Evolutionary conservation across 2,888 invertebrate genomes (phyloP).

Genomic region (Orchesella flavescens): DNA sequence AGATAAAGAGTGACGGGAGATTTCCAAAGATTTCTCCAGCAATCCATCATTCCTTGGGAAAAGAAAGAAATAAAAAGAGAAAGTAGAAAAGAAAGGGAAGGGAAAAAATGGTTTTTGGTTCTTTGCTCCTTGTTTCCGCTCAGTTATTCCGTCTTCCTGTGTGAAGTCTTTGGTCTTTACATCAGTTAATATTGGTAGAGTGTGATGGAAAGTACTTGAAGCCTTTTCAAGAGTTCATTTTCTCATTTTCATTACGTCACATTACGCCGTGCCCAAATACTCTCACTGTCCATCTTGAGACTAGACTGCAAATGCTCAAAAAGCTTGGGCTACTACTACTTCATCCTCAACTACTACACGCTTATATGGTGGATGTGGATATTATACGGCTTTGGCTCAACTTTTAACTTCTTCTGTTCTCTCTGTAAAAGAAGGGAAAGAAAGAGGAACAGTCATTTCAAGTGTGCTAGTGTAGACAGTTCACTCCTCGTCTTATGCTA

Average conservation of each 20-base stretch:
- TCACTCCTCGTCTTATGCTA: neutral
- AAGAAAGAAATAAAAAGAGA: constrained; percentile 36
- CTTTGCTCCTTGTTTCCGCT: constrained; percentile 19
- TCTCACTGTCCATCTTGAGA: constrained; percentile 23
- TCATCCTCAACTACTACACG: no score
- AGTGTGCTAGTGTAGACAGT: neutral
- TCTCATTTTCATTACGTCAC: constrained; percentile 47
- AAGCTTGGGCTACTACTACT: neutral
- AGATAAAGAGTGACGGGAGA: constrained; percentile 67
- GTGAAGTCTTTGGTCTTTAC: constrained; percentile 12
- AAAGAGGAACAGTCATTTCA: constrained; percentile 6
- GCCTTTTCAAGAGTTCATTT: constrained; percentile 43
- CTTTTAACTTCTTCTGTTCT: no score
- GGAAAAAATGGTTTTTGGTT: constrained; percentile 24
- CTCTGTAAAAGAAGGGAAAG: neutral
- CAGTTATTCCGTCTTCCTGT: constrained; percentile 29
- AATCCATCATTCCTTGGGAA: constrained; percentile 61
- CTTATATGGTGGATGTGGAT: no score
- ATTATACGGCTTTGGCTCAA: no score
- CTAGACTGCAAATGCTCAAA: neutral
- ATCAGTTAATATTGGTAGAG: constrained; percentile 32
- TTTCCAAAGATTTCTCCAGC: constrained; percentile 62
- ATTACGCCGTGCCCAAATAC: constrained; percentile 27
- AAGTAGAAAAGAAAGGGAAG: constrained; percentile 9
- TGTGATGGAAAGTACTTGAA: constrained; percentile 20